phyloP scores from a whole-genome alignment of 2,888 invertebrate genomes.

The Antheraea yamamai region DNA sequence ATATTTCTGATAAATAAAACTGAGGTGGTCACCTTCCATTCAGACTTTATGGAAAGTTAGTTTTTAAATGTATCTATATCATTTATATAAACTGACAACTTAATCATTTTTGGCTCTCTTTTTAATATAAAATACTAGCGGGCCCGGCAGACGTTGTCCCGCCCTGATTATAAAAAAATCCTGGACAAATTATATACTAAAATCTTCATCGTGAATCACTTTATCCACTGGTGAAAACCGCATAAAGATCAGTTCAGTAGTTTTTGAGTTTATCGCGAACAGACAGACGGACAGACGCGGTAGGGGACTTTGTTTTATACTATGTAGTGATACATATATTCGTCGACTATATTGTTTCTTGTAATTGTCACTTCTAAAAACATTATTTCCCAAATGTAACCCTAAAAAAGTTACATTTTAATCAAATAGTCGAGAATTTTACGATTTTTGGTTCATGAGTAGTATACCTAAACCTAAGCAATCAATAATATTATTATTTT shows the following conservation, averaged over 20 bases:
- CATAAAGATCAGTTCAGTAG: too few relatives aligned
- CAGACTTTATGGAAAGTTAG: not conserved
- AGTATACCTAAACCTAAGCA: too few relatives aligned
- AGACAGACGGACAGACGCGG: too few relatives aligned
- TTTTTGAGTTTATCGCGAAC: too few relatives aligned
- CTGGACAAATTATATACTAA: too few relatives aligned
- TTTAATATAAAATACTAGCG: not conserved
- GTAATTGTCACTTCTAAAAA: not conserved
- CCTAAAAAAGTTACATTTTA: not conserved
- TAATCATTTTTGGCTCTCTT: not conserved
- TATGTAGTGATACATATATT: not conserved
- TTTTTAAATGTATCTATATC: not conserved
- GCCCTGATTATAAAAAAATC: too few relatives aligned
- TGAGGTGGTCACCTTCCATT: not conserved
- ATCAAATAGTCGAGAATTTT: not conserved
- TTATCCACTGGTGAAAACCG: too few relatives aligned
- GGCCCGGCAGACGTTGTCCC: too few relatives aligned
- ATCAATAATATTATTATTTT: too few relatives aligned
- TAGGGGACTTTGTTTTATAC: too few relatives aligned
- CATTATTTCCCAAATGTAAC: not conserved
- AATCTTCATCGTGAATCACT: too few relatives aligned
- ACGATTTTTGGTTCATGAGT: not conserved
- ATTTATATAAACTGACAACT: not conserved
- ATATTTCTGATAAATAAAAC: slow-evolving; percentile 24
- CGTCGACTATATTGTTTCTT: not conserved